phyloP scores from a whole-genome alignment of 2,797 vertebrate genomes.

The Pseudomugil tenellus region DNA sequence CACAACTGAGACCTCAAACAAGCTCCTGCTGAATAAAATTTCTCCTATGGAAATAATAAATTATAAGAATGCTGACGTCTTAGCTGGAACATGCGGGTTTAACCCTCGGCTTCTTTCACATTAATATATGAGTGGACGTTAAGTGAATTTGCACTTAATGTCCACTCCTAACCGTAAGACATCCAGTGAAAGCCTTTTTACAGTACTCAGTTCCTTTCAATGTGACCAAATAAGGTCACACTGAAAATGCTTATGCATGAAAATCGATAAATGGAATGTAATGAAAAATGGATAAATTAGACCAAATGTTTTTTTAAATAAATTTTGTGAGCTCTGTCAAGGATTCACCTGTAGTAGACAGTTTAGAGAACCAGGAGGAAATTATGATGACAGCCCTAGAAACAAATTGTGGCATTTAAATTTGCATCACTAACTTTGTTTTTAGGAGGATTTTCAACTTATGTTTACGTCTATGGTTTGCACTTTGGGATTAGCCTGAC shows the following conservation, averaged over 20 bases:
- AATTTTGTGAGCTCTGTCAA: neutral
- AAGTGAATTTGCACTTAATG: slow-evolving; percentile 1
- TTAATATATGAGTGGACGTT: slow-evolving; percentile 1
- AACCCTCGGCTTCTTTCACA: neutral
- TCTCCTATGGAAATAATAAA: neutral
- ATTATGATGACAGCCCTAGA: neutral
- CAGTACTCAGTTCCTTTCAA: neutral
- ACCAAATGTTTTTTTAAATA: neutral
- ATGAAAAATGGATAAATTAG: neutral
- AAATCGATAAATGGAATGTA: neutral
- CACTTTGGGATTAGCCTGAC: neutral
- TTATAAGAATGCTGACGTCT: neutral
- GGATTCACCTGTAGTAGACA: neutral
- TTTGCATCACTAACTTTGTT: too few relatives aligned
- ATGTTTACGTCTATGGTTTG: neutral
- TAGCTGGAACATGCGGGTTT: neutral
- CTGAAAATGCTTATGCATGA: neutral
- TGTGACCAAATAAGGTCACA: neutral
- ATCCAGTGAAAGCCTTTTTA: neutral
- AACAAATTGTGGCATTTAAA: neutral
- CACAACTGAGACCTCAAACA: neutral
- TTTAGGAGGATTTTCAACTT: too few relatives aligned
- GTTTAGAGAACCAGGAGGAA: neutral
- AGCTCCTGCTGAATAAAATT: neutral
- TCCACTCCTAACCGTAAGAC: neutral